Evolutionary conservation across 2,113 vertebrate species (phyloP).

Genomic region (Canis aureus): DNA sequence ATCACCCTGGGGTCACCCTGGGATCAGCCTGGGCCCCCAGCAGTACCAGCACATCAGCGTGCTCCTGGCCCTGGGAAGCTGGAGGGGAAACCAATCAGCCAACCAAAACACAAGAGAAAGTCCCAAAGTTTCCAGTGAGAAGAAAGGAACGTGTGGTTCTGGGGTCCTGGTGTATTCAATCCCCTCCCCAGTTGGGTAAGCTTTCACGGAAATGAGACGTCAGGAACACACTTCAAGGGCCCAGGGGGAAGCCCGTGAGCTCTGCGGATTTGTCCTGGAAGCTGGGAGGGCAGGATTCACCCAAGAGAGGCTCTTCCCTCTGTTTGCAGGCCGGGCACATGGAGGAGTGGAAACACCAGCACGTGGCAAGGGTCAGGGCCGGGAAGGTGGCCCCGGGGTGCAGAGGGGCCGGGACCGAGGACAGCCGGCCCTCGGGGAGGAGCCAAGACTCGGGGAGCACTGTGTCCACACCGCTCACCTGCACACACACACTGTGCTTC

Average conservation of each 20-base stretch:
- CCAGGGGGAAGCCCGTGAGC: background rate
- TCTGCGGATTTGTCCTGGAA: background rate
- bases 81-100: background rate
- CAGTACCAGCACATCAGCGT: too few relatives aligned
- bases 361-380: accelerated
- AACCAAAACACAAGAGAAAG: background rate
- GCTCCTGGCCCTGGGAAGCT: background rate
- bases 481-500: background rate
- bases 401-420: background rate
- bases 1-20: accelerated
- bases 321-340: too few relatives aligned
- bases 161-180: background rate
- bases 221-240: too few relatives aligned
- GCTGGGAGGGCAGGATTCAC: background rate
- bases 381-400: accelerated
- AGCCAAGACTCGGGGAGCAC: background rate
- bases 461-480: background rate
- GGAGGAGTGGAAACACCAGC: background rate
- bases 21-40: background rate
- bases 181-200: background rate
- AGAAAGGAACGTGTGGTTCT: background rate
- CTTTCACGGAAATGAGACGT: background rate
- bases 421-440: background rate
- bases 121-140: background rate
- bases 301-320: background rate